These are phyloP conservation scores for Sebastes iracundus DNA, from an alignment of 2,797 vertebrate species.

Conservation along the genomic window DNA sequence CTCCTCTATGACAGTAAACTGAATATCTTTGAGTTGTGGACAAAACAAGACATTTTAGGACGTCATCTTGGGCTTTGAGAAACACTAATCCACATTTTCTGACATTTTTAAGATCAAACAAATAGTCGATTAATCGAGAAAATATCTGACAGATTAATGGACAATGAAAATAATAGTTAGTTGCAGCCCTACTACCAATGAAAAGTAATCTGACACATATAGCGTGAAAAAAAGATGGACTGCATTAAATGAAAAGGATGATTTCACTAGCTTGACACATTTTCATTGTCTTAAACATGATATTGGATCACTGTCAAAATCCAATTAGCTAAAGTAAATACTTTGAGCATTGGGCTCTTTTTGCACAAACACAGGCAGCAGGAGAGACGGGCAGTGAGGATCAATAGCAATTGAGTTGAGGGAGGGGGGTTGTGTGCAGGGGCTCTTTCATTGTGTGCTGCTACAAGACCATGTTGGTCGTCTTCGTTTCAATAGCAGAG, in stretches of 20 bases:
- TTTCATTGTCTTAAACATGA: slow-evolving; percentile 74
- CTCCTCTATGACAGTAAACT: too few species aligned
- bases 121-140: too few species aligned
- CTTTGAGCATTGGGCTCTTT: slow-evolving; percentile 45
- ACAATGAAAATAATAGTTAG: fast-evolving
- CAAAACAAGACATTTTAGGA: too few species aligned
- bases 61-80: too few species aligned
- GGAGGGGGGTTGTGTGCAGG: slow-evolving; percentile 56
- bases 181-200: not conserved
- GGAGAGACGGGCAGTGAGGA: slow-evolving; percentile 69
- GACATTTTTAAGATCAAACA: too few species aligned
- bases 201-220: slow-evolving; percentile 1
- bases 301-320: slow-evolving; percentile 76
- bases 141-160: too few species aligned
- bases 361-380: slow-evolving; percentile 59
- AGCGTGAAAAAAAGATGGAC: slow-evolving; percentile 39
- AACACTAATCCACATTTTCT: too few species aligned
- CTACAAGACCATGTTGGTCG: slow-evolving; percentile 73
- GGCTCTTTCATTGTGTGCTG: slow-evolving; percentile 75
- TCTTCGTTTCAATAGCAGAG: slow-evolving; percentile 69
- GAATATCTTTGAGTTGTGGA: too few species aligned
- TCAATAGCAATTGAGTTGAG: slow-evolving; percentile 81
- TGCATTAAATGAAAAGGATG: slow-evolving; percentile 64
- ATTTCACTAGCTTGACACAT: slow-evolving; percentile 67
- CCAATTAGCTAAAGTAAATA: slow-evolving; percentile 78